Evolutionary conservation across 2,888 invertebrate species (phyloP), one percentile per base, ranked within the genome.

Genomic region (Linnaemya tessellans): DNA sequence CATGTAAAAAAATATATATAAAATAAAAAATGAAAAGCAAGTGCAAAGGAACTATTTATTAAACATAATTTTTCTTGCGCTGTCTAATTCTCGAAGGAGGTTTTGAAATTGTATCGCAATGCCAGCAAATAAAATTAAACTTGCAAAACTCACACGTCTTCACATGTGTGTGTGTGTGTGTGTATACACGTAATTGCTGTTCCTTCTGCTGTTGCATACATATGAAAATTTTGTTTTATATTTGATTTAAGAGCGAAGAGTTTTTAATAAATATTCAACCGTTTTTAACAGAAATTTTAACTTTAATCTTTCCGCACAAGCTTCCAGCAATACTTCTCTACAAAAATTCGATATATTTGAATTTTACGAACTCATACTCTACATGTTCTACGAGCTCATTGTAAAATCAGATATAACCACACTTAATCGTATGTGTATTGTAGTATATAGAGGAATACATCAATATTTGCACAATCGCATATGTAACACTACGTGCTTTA

Each of bases 31-130:
- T n/a, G n/a, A 56, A 67, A 73, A 35, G n/a, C 49, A 51, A 58
- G 22, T 49, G 64, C 56, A 38, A 58, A 58, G 35, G 64, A 65
- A 67, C 73, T 80, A 54, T 80, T 22, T 73, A 73, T 67, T 58
- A 25, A 65, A 73, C 15, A 58, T 49, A 54, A 58, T 58, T 49
- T 49, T 58, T 49, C 18, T 38, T 58, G 49, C 5, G 15, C 20
- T 38, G 13, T 46, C 30, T 41, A n/a, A 20, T 0, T 38, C 46
- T 49, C 62, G 11, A 10, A 49, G 74, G 74, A 51, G 51, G 20
- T 62, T 51, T 49, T 18, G 25, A 71, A 71, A 43, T 71, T 71
- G 9, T 49, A 15, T 62, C 20, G 49, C 35, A n/a, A 7, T 38
- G 22, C 18, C 64, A 64, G n/a, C 18, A 30, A 41, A 62, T 30